These are phyloP conservation scores for Parasteatoda tepidariorum DNA, from an alignment of 1,140 invertebrate genomes.

Conservation along the genomic window DNA sequence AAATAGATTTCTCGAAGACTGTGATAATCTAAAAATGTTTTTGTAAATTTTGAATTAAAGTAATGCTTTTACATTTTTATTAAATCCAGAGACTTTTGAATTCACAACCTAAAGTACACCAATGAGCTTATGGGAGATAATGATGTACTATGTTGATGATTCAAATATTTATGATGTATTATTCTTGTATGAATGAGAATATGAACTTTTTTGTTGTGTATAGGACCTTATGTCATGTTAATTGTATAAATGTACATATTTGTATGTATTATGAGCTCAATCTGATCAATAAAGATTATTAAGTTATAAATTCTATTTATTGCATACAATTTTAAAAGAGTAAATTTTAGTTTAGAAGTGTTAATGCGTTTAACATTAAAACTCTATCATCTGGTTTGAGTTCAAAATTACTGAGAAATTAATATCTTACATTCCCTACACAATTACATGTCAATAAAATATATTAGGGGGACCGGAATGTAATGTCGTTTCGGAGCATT, in stretches of 20 bases:
- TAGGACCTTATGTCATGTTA: slow-evolving; percentile 2
- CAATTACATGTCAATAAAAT: too few species aligned
- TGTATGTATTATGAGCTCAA: slow-evolving; percentile 25
- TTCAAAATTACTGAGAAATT: too few species aligned
- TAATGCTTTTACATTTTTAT: background rate
- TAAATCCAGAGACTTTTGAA: background rate
- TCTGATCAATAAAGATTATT: slow-evolving; percentile 11
- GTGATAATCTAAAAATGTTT: background rate
- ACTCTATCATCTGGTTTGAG: too few species aligned
- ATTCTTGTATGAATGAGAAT: background rate
- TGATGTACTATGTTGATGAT: background rate
- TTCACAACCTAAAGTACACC: background rate
- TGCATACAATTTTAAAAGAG: too few species aligned
- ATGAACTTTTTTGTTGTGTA: slow-evolving; percentile 5
- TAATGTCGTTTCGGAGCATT: too few species aligned
- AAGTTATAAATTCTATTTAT: too few species aligned
- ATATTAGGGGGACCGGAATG: too few species aligned
- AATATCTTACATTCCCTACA: too few species aligned
- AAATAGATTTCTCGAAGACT: background rate
- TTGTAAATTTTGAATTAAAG: background rate
- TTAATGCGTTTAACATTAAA: too few species aligned
- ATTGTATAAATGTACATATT: slow-evolving; percentile 34
- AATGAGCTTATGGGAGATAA: background rate
- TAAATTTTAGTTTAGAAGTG: too few species aligned
- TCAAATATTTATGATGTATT: background rate